Percentiles rank a stretch among this genome's conserved stretches.
Evolutionary conservation across 2,113 vertebrate genomes (phyloP).

Genomic region (Nannobrachium achirus): DNA sequence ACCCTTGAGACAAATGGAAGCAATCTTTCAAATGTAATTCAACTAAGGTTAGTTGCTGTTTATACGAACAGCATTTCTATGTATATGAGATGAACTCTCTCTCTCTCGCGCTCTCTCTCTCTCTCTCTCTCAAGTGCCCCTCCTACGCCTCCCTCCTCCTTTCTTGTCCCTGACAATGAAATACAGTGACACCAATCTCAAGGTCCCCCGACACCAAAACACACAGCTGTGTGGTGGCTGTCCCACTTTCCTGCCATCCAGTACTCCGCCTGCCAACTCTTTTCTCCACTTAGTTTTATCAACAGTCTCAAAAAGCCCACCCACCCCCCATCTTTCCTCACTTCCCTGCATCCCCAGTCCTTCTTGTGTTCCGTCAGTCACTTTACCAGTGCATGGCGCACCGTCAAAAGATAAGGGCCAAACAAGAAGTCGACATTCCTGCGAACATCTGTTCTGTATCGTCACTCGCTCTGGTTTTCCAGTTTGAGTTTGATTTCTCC

Average conservation of each 20-base stretch:
- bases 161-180: conserved; percentile 75
- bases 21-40: too few species aligned
- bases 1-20: too few species aligned
- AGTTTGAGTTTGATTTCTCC: conserved; percentile 76
- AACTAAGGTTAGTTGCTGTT: too few species aligned
- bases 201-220: conserved; percentile 72
- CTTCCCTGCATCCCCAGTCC: conserved; percentile 29
- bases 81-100: too few species aligned
- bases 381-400: conserved; percentile 59
- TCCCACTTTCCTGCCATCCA: conserved; percentile 78
- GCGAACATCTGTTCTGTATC: conserved; percentile 76
- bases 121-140: conserved; percentile 29
- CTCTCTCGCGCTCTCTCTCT: conserved; percentile 33
- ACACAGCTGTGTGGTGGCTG: conserved; percentile 79
- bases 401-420: conserved; percentile 69
- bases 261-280: conserved; percentile 64
- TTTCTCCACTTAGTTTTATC: conserved; percentile 62
- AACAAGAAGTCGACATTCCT: conserved; percentile 71
- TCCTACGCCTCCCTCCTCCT: conserved; percentile 40
- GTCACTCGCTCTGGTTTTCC: conserved; percentile 65
- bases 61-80: too few species aligned
- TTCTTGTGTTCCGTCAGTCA: conserved; percentile 58
- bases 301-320: conserved; percentile 26
- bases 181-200: conserved; percentile 79
- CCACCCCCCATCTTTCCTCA: neutral